These are phyloP conservation scores for Molorchus minor DNA, from an alignment of 2,888 invertebrate genomes.

Conservation along the genomic window DNA sequence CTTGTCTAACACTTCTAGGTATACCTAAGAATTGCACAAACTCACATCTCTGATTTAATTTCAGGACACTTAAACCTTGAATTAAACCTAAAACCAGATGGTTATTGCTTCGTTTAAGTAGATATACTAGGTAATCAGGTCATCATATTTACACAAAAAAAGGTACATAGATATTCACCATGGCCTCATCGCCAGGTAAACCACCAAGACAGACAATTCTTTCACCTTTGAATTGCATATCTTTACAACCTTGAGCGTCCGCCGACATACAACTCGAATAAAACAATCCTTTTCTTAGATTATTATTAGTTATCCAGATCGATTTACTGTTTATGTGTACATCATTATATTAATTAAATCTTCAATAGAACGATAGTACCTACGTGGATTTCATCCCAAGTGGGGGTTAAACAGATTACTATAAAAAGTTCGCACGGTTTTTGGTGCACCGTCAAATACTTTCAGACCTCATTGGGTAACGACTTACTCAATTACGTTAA, in stretches of 20 bases:
- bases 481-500: constrained; percentile 6
- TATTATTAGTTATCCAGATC: constrained; percentile 20
- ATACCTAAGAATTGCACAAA: too few species aligned
- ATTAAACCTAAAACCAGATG: too few species aligned
- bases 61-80: too few species aligned
- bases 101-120: too few species aligned
- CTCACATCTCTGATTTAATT: too few species aligned
- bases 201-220: background rate
- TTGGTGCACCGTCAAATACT: constrained; percentile 61
- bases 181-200: constrained; percentile 11
- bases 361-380: constrained; percentile 29
- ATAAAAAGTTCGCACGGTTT: constrained; percentile 32
- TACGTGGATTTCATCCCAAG: constrained; percentile 10
- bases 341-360: constrained; percentile 37
- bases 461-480: constrained; percentile 71
- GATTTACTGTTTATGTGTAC: constrained; percentile 35
- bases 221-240: constrained; percentile 10
- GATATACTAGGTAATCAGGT: constrained; percentile 4
- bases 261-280: background rate
- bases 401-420: constrained; percentile 30
- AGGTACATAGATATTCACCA: background rate
- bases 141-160: background rate
- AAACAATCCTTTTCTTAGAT: constrained; percentile 12
- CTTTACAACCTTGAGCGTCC: constrained; percentile 10
- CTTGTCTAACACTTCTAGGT: too few species aligned